Evolutionary conservation across 2,113 vertebrate species (phyloP).

Genomic region (Barbus barbus): DNA sequence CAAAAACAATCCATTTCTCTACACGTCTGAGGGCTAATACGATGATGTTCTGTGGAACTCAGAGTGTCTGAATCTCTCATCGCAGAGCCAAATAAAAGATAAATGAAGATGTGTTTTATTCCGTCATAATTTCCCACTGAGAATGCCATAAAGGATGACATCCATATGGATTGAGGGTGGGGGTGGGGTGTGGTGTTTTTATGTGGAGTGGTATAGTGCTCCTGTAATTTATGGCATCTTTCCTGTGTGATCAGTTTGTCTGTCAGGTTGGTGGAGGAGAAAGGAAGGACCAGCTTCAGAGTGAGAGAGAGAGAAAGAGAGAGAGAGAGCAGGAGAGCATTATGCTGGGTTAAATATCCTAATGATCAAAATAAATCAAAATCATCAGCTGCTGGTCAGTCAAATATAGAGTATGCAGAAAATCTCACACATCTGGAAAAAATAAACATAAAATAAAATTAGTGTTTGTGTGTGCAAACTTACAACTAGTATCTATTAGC

Average conservation of each 20-base stretch:
- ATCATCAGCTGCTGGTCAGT: conserved; percentile 46
- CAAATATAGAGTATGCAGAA: conserved; percentile 20
- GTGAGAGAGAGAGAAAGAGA: conserved; percentile 14
- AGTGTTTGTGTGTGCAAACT: conserved; percentile 62
- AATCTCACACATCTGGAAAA: conserved; percentile 30
- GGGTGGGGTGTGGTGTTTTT: conserved; percentile 67
- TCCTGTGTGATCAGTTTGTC: conserved; percentile 75
- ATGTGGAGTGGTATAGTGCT: conserved; percentile 70
- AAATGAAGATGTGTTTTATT: conserved; percentile 99
- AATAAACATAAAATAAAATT: too few relatives aligned
- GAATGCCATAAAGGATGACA: conserved; percentile 89
- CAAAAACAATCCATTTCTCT: conserved; percentile 94
- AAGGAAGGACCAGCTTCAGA: conserved; percentile 30
- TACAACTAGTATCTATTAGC: conserved; percentile 86
- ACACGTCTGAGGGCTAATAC: conserved; percentile 87
- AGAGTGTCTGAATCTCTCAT: conserved; percentile 88
- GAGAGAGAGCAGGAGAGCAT: conserved; percentile 14
- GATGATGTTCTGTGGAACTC: conserved; percentile 92
- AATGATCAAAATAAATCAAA: conserved; percentile 55
- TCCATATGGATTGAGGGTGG: conserved; percentile 73
- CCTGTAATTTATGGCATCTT: conserved; percentile 75
- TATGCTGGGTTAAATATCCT: conserved; percentile 54
- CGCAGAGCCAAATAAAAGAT: conserved; percentile 91
- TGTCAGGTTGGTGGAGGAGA: conserved; percentile 68
- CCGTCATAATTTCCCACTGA: conserved; percentile 95